Base-by-base conservation (phyloP, 2,113 vertebrate species). In the Dascyllus trimaculatus region DNA sequence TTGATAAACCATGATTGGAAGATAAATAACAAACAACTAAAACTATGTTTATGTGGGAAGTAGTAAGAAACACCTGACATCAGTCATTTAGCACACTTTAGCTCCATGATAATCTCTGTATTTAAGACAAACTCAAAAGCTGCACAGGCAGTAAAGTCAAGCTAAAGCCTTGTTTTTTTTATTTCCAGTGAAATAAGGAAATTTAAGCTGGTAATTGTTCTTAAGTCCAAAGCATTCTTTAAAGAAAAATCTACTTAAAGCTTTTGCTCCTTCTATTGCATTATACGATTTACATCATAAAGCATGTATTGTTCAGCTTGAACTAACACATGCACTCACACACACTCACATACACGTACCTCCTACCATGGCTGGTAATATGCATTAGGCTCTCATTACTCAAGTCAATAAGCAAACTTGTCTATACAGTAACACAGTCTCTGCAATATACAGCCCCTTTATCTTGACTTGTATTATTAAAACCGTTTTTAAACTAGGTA, bases 311-410 rank as follows among this genome's bases (percentile, higher is more conserved):
- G 52, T 11, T 71, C 5, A 43, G 29, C 52, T 70, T 21, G 43
- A 56, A 71, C 38, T 32, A 2, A 71, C 57, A 65, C 26, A 26
- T 32, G 32, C 32, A 56, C 22, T 35, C 4, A 25, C 21, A 38
- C 10, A 14, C 53, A 49, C 19, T 48, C 21, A 45, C 38, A 45
- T 32, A 17, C 19, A 46, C 26, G 51, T 10, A 62, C 10, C 14
- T 46, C 15, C 59, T 1, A 5, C n/a, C 43, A 43, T 67, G 17
- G 51, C 21, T 32, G 61, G 11, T 5, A 11, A 48, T 63, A 69
- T 80, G 63, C 45, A 45, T 63, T 24, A 80, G 52, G 65, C 69
- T 81, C 69, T 61, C 9, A 32, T 75, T 81, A 83, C 69, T 81
- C 24, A 53, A 24, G 67, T 76, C 87, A 54, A 64, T 75, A 71